These are phyloP conservation scores for Paratilapia polleni DNA, from an alignment of 2,113 vertebrate genomes.

Conservation along the genomic window DNA sequence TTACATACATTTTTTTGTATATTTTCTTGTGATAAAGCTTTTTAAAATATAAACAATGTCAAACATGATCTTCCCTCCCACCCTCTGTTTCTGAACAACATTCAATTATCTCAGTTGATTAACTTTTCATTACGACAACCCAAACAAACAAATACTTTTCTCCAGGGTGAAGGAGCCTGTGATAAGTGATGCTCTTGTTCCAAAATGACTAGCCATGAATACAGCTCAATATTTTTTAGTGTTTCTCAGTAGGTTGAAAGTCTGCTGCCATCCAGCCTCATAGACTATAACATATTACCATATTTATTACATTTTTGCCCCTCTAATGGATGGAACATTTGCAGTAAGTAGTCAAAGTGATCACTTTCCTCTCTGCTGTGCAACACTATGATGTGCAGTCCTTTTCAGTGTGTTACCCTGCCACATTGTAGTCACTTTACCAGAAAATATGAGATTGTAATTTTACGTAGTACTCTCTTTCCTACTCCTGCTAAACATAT, in stretches of 20 bases:
- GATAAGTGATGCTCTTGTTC: conserved; percentile 65
- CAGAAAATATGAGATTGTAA: background rate
- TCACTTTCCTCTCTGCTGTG: conserved; percentile 35
- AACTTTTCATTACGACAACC: conserved; percentile 79
- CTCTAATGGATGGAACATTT: conserved; percentile 74
- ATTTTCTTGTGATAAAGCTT: conserved; percentile 19
- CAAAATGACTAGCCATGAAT: conserved; percentile 47
- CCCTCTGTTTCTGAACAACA: conserved; percentile 67
- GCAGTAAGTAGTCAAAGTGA: conserved; percentile 61
- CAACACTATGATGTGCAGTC: background rate
- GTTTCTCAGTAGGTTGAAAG: conserved; percentile 60
- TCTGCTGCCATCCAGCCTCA: conserved; percentile 42
- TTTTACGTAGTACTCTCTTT: conserved; percentile 13
- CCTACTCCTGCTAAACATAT: background rate
- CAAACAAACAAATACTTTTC: conserved; percentile 75
- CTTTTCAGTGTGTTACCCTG: conserved; percentile 25
- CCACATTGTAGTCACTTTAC: conserved; percentile 18
- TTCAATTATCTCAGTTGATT: conserved; percentile 81
- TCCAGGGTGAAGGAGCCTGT: conserved; percentile 47
- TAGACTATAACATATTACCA: conserved; percentile 67
- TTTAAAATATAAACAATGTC: conserved; percentile 62
- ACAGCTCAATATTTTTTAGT: conserved; percentile 31
- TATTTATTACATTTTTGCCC: conserved; percentile 74
- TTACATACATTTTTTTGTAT: background rate
- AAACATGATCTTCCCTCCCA: conserved; percentile 62